Base-by-base conservation (phyloP, 2,888 invertebrate genomes). In the Pseudococcus longispinus region DNA sequence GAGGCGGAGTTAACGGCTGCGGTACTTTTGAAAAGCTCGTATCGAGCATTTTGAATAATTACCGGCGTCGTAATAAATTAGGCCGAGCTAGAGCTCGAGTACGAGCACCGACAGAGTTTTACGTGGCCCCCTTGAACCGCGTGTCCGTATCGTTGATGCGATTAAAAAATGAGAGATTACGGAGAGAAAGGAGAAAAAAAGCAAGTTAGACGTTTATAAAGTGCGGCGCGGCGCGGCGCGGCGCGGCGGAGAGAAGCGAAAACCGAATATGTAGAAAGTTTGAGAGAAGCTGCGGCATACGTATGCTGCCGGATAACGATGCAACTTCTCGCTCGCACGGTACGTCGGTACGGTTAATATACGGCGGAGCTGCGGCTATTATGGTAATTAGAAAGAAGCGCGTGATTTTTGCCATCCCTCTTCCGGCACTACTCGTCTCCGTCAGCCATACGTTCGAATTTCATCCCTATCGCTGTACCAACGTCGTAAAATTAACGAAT, bases 301-400 rank as follows among this genome's bases (percentile, higher is more conserved):
- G 44, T 46, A 15, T 15, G 44, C 44, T 46, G 8, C 44, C 8
- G 8, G 44, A 46, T 15, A 46, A 46, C 44, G 44, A 46, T 46
- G 44, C 44, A 46, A 46, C 44, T 46, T 46, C 15, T 46, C 9
- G 37, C 44, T 46, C 44, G 44, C 44, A 46, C 44, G 13, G 13
- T 46, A 15, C 13, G 5, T 37, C 15, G 51, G n/a, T 0, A 9
- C 60, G 23, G 60, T 23, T 20, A 37, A 37, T 37, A 37, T 37
- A 37, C 60, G 23, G 70, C 32, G 15, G 3, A 29, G 26, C 29
- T 18, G 6, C 70, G 70, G 29, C 70, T 70, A 70, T 70, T 70
- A 70, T 70, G 70, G 70, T 70, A 70, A 70, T 70, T 70, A 70
- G 70, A 70, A 70, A 70, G 70, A 70, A 70, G 70, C 70, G 70